Evolutionary conservation across 2,888 invertebrate species (phyloP), one percentile per base, ranked within the genome.

Genomic region (Brachynemurus nebulosus): DNA sequence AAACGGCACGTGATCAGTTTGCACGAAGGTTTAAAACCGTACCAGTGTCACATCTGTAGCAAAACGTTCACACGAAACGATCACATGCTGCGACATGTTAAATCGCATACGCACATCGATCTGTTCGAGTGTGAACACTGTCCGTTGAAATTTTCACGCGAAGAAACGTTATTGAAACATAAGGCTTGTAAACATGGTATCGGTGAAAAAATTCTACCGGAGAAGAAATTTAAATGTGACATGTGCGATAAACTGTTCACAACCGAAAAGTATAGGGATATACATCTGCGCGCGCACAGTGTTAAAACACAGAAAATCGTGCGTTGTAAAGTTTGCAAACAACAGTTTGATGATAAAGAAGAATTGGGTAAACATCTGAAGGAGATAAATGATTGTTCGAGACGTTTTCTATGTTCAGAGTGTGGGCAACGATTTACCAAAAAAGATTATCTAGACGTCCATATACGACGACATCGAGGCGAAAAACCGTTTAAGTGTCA

Each of bases 401-500:
- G 71, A 44, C 72, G 72, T 43, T 74, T 69, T 53, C 58, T 74
- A 17, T 74, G 74, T 52, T 73, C 72, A 3, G 72, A 73, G 48
- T 74, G 74, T 51, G 74, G 74, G 1, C 69, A 72, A 49, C 53
- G 72, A 44, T 74, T 74, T 54, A 70, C 71, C 17, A 60, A 74
- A 17, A 72, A 73, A 47, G 73, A 73, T 56, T 74, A 74, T 59
- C 57, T 74, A 42, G 66, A 71, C 9, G 67, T 68, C 14, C 74
- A 74, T 50, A 74, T 74, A 73, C 58, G 74, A 12, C 58, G 74
- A 30, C 74, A 74, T 56, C 65, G 70, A 23, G 74, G 74, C 3
- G 72, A 74, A 51, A 74, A 74, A 51, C 74, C 73, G 0, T 74
- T 71, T 54, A 73, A 72, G 54, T 74, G 74, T 52, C 68, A 68